These are phyloP conservation scores for Struthidea cinerea DNA, from an alignment of 2,113 vertebrate species.

Conservation along the genomic window DNA sequence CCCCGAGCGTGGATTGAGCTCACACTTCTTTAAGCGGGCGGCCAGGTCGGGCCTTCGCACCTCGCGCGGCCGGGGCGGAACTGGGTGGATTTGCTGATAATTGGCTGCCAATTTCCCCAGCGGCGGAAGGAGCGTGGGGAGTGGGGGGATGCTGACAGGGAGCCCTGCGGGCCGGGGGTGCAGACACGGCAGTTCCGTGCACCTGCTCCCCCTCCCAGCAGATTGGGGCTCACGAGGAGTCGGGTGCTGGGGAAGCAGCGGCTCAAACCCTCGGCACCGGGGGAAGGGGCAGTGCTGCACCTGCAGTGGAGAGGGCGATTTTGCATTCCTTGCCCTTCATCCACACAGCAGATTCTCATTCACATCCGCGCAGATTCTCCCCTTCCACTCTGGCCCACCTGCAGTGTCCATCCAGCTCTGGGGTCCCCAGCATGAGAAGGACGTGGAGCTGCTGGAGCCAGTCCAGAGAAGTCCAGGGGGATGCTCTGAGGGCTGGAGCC, in stretches of 20 bases:
- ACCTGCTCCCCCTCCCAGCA: not conserved
- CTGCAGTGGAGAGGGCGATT: not conserved
- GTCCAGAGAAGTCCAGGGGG: not conserved
- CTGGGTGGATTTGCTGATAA: not conserved
- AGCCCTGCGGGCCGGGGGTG: not conserved
- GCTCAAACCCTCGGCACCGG: rapidly evolving
- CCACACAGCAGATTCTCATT: not conserved
- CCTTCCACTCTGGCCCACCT: not conserved
- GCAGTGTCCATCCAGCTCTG: not conserved
- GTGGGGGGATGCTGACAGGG: not conserved
- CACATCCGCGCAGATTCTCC: not conserved
- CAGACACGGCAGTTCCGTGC: not conserved
- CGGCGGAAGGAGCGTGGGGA: not conserved
- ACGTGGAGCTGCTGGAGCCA: rapidly evolving
- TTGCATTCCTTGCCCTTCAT: not conserved
- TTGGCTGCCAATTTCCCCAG: not conserved
- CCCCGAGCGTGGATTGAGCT: not conserved
- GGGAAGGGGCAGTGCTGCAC: rapidly evolving
- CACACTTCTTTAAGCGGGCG: not conserved
- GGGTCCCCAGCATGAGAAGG: not conserved
- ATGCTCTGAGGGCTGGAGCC: not conserved
- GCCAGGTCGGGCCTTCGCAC: not conserved
- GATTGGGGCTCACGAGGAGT: rapidly evolving
- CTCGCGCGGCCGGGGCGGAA: not conserved
- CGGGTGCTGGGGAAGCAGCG: rapidly evolving